Base-by-base conservation (phyloP, 2,113 vertebrate species). In the Hyperopisus bebe region DNA sequence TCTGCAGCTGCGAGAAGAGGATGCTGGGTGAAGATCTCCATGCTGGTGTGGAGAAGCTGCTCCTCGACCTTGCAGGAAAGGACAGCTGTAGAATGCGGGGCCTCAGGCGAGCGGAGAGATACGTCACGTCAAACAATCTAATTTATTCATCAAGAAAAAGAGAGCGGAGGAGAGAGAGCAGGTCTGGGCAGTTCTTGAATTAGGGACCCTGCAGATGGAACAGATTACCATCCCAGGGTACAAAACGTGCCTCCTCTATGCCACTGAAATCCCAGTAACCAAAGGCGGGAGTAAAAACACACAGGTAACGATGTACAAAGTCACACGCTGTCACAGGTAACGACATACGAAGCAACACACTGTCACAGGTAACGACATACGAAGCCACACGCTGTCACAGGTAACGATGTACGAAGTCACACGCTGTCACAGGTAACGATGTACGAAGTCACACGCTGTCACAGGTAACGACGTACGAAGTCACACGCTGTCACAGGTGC, bases 51-150 rank as follows among this genome's bases (percentile, higher is more conserved):
- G 35, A 42, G 74, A 80, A 17, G 13, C 35, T 42, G 44, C 21
- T 44, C 21, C 82, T 84, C 44, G 44, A 44, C 44, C 82, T 84
- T 84, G 42, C 17, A 84, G 44, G 39, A 47, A 46, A 84, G 82
- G 42, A 47, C 80, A 83, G 2, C 21, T 83, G 39, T 9, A 47
- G 80, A 83, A 24, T 24, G 44, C 6, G 9, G 3, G 82, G 82
- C 44, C 21, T 83, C 44, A 47, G 80, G 80, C 39, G 5, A 83
- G 19, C 42, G 0, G 42, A 83, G 80, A 83, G 80, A 83, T 47
- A 83, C 19, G 82, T 47, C 82, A 47, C 44, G 44, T 84, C 82
- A 84, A 21, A 84, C 82, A 84, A 84, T 84, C 82, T 84, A n/a
- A 47, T 84, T 84, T 84, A 84, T 47, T 84, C 42, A 47, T 84